These are phyloP conservation scores for mouse (Mus musculus) DNA, from an alignment of 2,113 vertebrate species.

Conservation along the genomic window GRCm39 chr9:47585501-47586000, in stretches of 20 bases:
- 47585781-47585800: not conserved
- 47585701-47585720: not conserved
- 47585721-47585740: not conserved
- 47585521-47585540: not conserved
- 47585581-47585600: not conserved
- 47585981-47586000: not conserved
- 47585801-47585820: not conserved
- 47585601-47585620: not conserved
- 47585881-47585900: not conserved
- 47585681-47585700: not conserved
- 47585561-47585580: not conserved
- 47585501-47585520: not conserved
- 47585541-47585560: not conserved
- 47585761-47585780: not conserved
- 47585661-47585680: not conserved
- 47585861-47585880: not conserved
- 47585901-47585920: not conserved
- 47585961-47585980: not conserved
- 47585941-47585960: not conserved
- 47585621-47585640: not conserved
- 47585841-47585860: not conserved
- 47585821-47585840: not conserved
- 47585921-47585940: not conserved
- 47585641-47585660: not conserved
- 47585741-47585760: not conserved